Evolutionary conservation across 2,797 vertebrate species (phyloP), one percentile per base, ranked within the genome.

Genomic region (Sus cebifrons): DNA sequence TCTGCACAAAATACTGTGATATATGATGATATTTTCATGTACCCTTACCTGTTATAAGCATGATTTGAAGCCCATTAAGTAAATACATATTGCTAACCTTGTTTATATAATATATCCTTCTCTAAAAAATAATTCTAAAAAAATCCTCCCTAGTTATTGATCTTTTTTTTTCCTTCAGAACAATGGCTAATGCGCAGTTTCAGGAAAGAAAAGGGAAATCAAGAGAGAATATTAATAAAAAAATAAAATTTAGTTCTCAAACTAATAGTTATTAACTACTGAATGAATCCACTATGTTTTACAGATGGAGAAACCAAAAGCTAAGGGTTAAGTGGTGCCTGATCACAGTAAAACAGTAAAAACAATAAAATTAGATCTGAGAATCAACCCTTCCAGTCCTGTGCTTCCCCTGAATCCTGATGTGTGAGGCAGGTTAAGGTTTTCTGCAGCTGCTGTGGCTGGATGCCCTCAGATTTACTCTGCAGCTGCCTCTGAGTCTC

Each of bases 61-160:
- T 81, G n/a, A n/a, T 71, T 23, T 71, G 75, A 40, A 44, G 9
- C n/a, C n/a, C 11, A n/a, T 17, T 36, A 81, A 71, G 77, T 82
- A 86, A 62, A 58, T 64, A 29, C 29, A 12, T 44, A 49, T 82
- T 81, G 52, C 14, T 60, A 92, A 75, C 32, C 13, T 58, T 82
- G 52, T 82, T 74, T 82, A 73, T 14, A 29, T 78, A 29, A 52
- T 29, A 25, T 44, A 67, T 21, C 29, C 29, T 67, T 87, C 56
- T 73, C 60, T 79, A 62, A 65, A 91, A 95, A 32, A n/a, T 58
- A 90, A 40, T 67, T 36, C 40, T 81, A 56, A 89, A 74, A 74
- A 52, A 27, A 44, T 44, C 25, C 29, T 88, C 82, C 36, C 13
- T 32, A 27, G 17, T 87, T 91, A 77, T 27, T 17, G 27, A 6